phyloP scores from a whole-genome alignment of 1,140 invertebrate species.

The Drosophila dunni region DNA sequence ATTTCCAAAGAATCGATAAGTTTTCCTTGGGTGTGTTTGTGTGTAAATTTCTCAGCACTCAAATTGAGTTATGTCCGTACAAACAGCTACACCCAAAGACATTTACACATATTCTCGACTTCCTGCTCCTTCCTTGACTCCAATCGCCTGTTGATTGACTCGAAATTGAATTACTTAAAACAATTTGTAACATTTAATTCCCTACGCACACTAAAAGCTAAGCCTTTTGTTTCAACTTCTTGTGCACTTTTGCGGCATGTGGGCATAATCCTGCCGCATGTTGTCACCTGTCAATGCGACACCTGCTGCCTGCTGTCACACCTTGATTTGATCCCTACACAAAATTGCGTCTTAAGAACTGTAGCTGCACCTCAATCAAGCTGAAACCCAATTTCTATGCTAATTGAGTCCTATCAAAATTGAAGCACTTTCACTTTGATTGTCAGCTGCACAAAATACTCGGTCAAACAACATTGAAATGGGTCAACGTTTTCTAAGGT shows the following conservation, averaged over 20 bases:
- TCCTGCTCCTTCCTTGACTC: conserved; percentile 37
- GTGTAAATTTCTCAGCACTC: conserved; percentile 56
- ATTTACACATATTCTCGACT: background rate
- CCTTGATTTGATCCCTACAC: background rate
- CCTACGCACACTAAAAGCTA: conserved; percentile 23
- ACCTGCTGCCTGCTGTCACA: conserved; percentile 17
- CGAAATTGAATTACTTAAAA: conserved; percentile 69
- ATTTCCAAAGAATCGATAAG: conserved; percentile 78
- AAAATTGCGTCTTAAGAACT: conserved; percentile 13
- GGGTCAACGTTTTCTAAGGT: conserved; percentile 13
- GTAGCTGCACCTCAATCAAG: conserved; percentile 60
- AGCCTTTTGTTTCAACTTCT: conserved; percentile 24
- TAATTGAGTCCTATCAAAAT: conserved; percentile 60
- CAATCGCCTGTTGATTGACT: conserved; percentile 62
- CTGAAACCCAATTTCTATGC: conserved; percentile 73
- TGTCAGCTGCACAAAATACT: conserved; percentile 31
- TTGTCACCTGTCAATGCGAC: conserved; percentile 51
- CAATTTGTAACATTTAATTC: conserved; percentile 74
- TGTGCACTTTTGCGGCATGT: conserved; percentile 33
- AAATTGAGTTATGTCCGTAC: conserved; percentile 64
- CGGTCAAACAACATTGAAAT: conserved; percentile 15
- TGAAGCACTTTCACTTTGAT: conserved; percentile 32
- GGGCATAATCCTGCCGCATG: conserved; percentile 50
- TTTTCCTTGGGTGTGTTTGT: conserved; percentile 51
- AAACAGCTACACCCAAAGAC: conserved; percentile 10